Base-by-base conservation (phyloP, 2,113 vertebrate species). In the Casuarius casuarius region DNA sequence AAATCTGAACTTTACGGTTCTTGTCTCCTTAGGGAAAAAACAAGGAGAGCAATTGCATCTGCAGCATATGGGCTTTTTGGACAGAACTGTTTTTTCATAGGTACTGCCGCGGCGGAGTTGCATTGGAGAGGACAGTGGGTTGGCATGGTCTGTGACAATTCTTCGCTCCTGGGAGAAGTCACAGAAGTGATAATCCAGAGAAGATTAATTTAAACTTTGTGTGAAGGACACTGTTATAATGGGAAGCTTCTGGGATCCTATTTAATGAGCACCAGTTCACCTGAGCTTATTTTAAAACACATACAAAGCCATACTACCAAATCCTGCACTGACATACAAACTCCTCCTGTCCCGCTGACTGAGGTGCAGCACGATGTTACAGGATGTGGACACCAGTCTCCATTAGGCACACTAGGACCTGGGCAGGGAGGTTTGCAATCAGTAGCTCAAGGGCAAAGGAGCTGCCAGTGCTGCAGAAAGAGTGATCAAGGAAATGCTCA, bases 321-420 rank as follows among this genome's bases (percentile, higher is more conserved):
- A 5, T 12, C 35, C 80, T 68, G 33, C 58, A 3, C 5, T 38
- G 89, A 15, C 3, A 2, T 10, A 22, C 28, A 12, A 1, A 23
- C 7, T 26, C 51, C 46, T 22, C 51, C 54, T 22, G 10, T 40
- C n/a, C 46, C 21, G 1, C 46, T 7, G 9, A 7, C 0, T 31
- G 29, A 11, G 7, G 17, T 9, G 3, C 15, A 12, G 7, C 7
- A 31, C 14, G 5, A 7, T 2, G 9, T 18, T 35, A 22, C 13
- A 29, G 59, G 31, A 10, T 20, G 65, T 19, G 77, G 52, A 17
- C 63, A 11, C 18, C 0, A 0, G 10, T 17, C 17, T 12, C 9
- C 40, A 3, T 2, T 4, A 10, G 52, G 2, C 3, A 22, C 66
- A 25, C 29, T 54, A 74, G 67, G 51, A 42, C 28, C 20, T 75